phyloP scores from a whole-genome alignment of 2,888 invertebrate genomes.

The Keiferia lycopersicella region DNA sequence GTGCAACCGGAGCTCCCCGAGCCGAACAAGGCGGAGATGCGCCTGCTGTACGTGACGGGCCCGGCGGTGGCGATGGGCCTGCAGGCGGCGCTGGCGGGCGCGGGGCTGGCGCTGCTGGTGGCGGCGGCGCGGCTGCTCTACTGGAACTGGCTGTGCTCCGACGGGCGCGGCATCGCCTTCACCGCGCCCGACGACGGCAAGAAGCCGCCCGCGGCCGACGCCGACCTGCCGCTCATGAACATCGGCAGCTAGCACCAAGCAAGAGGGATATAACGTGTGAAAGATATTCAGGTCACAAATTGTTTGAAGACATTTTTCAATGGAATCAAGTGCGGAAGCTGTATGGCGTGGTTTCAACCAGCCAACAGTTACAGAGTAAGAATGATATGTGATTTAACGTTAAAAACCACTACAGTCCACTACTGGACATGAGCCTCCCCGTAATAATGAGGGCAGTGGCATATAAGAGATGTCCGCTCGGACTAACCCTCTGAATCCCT shows the following conservation, averaged over 20 bases:
- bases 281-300: too few relatives aligned
- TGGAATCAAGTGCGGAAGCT: too few relatives aligned
- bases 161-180: slow-evolving; percentile 36
- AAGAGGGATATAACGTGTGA: background rate
- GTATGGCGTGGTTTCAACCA: too few relatives aligned
- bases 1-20: slow-evolving; percentile 52
- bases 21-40: slow-evolving; percentile 41
- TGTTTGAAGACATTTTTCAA: too few relatives aligned
- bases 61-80: slow-evolving; percentile 44
- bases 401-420: too few relatives aligned
- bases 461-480: too few relatives aligned
- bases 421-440: too few relatives aligned
- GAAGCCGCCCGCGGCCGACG: slow-evolving; percentile 22
- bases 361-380: too few relatives aligned
- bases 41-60: slow-evolving; percentile 46
- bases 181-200: slow-evolving; percentile 34
- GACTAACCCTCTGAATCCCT: too few relatives aligned
- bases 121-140: slow-evolving; percentile 38
- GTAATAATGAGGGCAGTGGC: too few relatives aligned
- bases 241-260: background rate
- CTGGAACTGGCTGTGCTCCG: slow-evolving; percentile 35
- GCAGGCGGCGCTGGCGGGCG: slow-evolving; percentile 39
- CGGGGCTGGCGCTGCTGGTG: slow-evolving; percentile 41
- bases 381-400: too few relatives aligned
- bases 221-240: slow-evolving; percentile 29